Conservation (phyloP, 2,113 vertebrate species). For the Sitta europaea region DNA sequence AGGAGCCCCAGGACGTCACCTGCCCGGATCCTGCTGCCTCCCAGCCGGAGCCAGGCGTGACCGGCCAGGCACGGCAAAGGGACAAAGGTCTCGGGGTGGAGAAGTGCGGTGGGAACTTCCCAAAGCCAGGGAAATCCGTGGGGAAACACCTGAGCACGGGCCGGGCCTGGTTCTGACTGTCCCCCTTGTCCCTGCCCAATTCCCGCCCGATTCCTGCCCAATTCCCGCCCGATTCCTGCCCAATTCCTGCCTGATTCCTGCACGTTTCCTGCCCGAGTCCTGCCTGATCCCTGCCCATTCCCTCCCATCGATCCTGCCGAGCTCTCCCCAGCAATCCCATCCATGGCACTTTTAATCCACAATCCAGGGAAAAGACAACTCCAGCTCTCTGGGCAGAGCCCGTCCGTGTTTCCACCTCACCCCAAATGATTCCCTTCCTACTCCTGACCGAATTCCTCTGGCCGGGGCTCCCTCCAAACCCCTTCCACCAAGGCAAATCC, state of each 20-base stretch:
- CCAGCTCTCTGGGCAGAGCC: neutral
- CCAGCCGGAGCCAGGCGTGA: neutral
- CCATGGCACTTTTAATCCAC: neutral
- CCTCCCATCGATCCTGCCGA: neutral
- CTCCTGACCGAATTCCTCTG: fast-evolving
- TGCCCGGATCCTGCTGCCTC: neutral
- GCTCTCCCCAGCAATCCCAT: neutral
- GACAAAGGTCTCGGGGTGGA: neutral
- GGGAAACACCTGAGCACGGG: neutral
- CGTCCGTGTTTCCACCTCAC: too few relatives aligned
- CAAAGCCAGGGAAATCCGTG: fast-evolving
- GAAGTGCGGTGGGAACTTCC: neutral
- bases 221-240: too few relatives aligned
- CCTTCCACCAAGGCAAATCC: neutral
- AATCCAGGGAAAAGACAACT: neutral
- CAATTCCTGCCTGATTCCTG: too few relatives aligned
- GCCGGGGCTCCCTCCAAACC: fast-evolving
- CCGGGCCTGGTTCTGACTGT: neutral
- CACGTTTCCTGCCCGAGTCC: too few relatives aligned
- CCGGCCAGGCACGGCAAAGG: neutral
- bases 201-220: too few relatives aligned
- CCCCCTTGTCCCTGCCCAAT: neutral
- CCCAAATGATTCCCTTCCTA: fast-evolving
- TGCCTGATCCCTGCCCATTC: neutral
- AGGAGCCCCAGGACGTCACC: neutral